Evolutionary conservation across 2,888 invertebrate genomes (phyloP).

Genomic region (Polydrusus cervinus): DNA sequence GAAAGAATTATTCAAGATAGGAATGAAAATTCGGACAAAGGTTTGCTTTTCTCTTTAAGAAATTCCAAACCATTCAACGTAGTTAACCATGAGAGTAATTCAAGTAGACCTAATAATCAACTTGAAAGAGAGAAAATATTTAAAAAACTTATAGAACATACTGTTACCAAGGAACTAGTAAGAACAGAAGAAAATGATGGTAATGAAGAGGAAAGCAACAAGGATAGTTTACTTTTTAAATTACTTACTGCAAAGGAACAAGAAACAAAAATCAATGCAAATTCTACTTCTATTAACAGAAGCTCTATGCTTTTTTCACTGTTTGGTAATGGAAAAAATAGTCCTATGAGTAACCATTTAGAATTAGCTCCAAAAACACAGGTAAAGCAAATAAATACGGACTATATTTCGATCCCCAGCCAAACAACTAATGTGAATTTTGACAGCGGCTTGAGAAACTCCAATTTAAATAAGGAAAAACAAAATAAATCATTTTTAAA

Average conservation of each 20-base stretch:
- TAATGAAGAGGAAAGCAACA: neutral
- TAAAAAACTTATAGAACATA: too few species aligned
- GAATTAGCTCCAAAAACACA: too few species aligned
- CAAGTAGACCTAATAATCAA: neutral
- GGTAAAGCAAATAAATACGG: too few species aligned
- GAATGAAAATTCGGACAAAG: neutral
- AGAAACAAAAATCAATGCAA: neutral
- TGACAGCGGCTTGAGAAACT: too few species aligned
- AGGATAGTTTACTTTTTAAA: neutral
- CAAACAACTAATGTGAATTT: too few species aligned
- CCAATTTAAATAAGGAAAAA: too few species aligned
- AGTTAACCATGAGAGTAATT: neutral
- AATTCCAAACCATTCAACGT: neutral
- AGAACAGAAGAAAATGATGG: neutral
- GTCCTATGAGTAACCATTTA: too few species aligned
- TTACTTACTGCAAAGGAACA: neutral
- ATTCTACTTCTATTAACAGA: neutral
- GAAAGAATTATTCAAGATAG: neutral
- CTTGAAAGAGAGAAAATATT: too few species aligned
- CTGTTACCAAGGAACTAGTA: too few species aligned
- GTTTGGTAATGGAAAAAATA: neutral
- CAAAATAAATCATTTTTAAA: too few species aligned
- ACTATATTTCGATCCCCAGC: too few species aligned
- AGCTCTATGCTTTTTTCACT: neutral
- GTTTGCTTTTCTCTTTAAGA: neutral